Evolutionary conservation across 2,888 invertebrate species (phyloP).

Genomic region (Cantharis rustica): DNA sequence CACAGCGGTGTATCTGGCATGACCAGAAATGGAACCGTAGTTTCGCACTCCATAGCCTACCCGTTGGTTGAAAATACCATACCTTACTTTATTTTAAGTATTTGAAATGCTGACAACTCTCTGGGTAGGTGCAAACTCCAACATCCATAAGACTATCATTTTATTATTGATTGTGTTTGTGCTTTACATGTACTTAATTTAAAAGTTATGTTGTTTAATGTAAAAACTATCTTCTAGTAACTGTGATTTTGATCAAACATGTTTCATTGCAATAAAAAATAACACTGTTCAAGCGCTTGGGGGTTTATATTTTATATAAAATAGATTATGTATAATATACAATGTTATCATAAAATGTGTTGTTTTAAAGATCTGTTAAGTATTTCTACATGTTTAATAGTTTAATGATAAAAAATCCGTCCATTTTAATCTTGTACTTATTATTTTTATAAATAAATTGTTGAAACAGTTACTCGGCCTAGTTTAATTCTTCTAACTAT

Average conservation of each 20-base stretch:
- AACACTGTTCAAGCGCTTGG: neutral
- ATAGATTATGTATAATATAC: neutral
- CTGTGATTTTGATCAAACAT: neutral
- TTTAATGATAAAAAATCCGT: slow-evolving; percentile 34
- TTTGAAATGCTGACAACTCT: neutral
- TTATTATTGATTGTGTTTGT: neutral
- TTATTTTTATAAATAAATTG: slow-evolving; percentile 39
- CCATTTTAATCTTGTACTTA: slow-evolving; percentile 35
- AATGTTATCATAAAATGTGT: slow-evolving; percentile 2
- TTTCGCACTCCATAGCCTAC: too few relatives aligned
- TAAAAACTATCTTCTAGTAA: neutral
- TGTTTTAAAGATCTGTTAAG: slow-evolving; percentile 2
- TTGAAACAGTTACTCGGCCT: slow-evolving; percentile 6
- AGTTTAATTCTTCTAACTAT: slow-evolving; percentile 6
- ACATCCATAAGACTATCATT: neutral
- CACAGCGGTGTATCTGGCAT: too few relatives aligned
- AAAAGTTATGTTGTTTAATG: neutral
- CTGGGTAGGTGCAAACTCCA: neutral
- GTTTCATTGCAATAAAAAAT: neutral
- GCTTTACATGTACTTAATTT: neutral
- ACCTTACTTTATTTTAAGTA: too few relatives aligned
- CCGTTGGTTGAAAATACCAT: too few relatives aligned
- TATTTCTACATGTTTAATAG: slow-evolving; percentile 21
- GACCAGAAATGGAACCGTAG: too few relatives aligned
- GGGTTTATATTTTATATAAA: neutral